Base-by-base conservation (phyloP, 2,113 vertebrate genomes). In the Rhombomys opimus region DNA sequence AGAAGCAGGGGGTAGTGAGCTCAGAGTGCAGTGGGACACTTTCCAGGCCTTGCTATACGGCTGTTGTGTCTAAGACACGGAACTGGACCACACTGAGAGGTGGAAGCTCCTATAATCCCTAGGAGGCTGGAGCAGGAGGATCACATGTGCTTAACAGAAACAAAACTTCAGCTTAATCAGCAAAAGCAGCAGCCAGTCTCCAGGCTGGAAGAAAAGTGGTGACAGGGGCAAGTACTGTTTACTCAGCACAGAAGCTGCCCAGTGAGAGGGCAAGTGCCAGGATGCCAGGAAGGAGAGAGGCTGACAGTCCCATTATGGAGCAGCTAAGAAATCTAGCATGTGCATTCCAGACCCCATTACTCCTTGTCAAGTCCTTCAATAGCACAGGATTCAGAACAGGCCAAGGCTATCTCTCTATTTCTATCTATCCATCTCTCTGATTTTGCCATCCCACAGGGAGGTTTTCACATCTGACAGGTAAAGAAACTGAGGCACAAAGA, bases 91-190 rank as follows among this genome's bases (percentile, higher is more conserved):
- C 59, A 95, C n/a, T 30, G 67, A 87, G 76, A 89, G 86, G 73
- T 32, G 2, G 38, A 63, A 70, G 46, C 18, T 7, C 67, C 54
- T 78, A 13, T 13, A 77, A 70, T 57, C 32, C 32, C 23, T 10
- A 57, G 41, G 63, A 68, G 41, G 63, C 27, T 68, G 63, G 54
- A 6, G 85, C 65, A 54, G 30, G 46, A 87, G 50, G 75, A 87
- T 70, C 65, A n/a, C 20, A 17, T 63, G n/a, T 9, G 12, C 46
- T 91, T 90, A 94, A 89, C 17, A 67, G 30, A 92, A 78, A 97
- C 14, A 87, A 78, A 59, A 50, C 52, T 61, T 80, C 85, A 76
- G 63, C 61, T 32, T 67, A 86, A 86, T 63, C 65, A 70, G 35
- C n/a, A n/a, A 86, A 59, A 54, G 27, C 6, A 6, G 22, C 30